phyloP scores from a whole-genome alignment of 2,113 vertebrate species.

The Lasiurus cinereus region DNA sequence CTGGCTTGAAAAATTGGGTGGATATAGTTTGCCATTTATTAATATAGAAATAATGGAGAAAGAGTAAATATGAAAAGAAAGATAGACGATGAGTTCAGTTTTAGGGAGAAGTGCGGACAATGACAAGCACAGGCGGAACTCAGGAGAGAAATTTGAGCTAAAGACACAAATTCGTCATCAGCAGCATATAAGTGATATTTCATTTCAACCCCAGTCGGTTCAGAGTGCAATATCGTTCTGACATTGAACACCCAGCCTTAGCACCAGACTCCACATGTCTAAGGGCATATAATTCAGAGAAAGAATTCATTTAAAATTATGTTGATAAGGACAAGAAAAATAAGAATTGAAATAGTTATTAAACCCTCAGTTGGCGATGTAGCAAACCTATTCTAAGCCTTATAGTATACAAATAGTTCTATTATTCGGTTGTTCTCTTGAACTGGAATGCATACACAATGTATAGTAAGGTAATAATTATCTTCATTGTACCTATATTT shows the following conservation, averaged over 20 bases:
- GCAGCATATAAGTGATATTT: neutral
- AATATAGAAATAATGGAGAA: neutral
- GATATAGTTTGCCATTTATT: neutral
- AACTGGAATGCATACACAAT: neutral
- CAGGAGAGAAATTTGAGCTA: neutral
- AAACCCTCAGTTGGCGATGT: neutral
- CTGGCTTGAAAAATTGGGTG: neutral
- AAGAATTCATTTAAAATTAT: neutral
- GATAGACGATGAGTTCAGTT: neutral
- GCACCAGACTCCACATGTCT: neutral
- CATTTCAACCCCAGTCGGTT: neutral
- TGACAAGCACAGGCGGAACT: neutral
- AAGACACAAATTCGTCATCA: neutral
- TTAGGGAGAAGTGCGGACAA: neutral
- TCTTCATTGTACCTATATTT: neutral
- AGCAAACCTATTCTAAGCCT: neutral
- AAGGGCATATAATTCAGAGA: neutral
- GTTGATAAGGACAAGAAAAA: neutral
- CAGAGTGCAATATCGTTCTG: neutral
- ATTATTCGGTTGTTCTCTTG: neutral
- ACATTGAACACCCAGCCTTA: neutral
- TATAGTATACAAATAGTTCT: neutral
- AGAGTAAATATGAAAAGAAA: neutral
- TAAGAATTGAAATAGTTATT: neutral
- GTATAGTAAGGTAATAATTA: neutral